Base-by-base conservation (phyloP, 37 sponge, comb jelly and placozoan species). In the Theonella swinhoei region DNA sequence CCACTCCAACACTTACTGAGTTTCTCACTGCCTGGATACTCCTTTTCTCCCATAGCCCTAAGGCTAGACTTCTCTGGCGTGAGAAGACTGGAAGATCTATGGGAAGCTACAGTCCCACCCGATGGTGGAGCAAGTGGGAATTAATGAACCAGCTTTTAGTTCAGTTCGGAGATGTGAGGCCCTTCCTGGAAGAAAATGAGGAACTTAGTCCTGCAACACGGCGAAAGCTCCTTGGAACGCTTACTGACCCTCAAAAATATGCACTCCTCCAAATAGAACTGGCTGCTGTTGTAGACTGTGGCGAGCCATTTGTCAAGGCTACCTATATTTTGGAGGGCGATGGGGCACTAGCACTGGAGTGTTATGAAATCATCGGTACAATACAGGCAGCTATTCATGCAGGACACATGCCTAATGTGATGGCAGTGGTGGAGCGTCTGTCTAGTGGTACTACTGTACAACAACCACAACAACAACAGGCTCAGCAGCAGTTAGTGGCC, bases 291-390 rank as follows among this genome's bases (percentile, higher is more conserved):
- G 38, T 77, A 42, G 64, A 77, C 37, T 54, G 39, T 28, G 63
- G 78, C 4, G 64, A 77, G 78, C 17, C 34, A 26, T 77, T 77
- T 77, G 78, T 77, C 63, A 77, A 77, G 26, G 78, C 78, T n/a
- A 77, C 78, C 54, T 47, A 47, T 47, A 47, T 14, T 47, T 47
- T 47, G 54, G 54, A 47, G 54, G 54, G 54, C 14, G 54, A 47
- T 47, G 54, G 54, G 54, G 11, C 7, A 14, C 54, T 47, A 47
- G 54, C 14, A 14, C 54, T 47, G 54, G 54, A 47, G 54, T 47
- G 54, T 47, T 47, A 47, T 47, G 54, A 47, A 47, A 47, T 47
- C 54, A 47, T 47, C 54, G 14, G 54, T 47, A 47, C 54, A 14
- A 14, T 47, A 47, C 54, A 47, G 54, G 54, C 54, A 47, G 54